Evolutionary conservation across 2,113 vertebrate genomes (phyloP), one percentile per base, ranked within the genome.

Genomic region (Mesocricetus auratus): DNA sequence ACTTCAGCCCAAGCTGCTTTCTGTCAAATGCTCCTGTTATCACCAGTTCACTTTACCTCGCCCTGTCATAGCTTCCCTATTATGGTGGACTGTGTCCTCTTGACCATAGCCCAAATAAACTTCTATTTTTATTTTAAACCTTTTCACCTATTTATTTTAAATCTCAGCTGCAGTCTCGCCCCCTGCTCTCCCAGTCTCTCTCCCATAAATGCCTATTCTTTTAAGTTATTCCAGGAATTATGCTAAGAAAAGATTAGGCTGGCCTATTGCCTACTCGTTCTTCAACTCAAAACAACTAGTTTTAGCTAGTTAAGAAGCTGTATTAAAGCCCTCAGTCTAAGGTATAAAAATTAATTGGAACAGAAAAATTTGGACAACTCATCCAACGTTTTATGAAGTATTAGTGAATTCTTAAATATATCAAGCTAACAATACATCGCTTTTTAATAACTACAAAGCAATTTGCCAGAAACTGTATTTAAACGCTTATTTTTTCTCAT

Each of bases 391-490:
- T 29, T 69, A 56, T 68, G 64, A 95, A 86, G 47, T 93, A 13
- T 69, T 82, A 19, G 16, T 39, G 60, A 86, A 91, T 33, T 29
- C 0, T 74, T 64, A 69, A 2, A 66, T 69, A 24, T 50, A 86
- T 68, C 24, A 39, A n/a, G 5, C 16, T 71, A 86, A 69, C 85
- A 89, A 85, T 74, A 75, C 47, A 56, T 90, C n/a, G 33, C 90
- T 77, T 66, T 56, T 90, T 8, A 53, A 83, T 71, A 82, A 82
- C 74, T 89, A 69, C 36, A 94, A 33, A 71, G 42, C 15, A 92
- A 75, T 94, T 95, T 92, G 16, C 50, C 50, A 82, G 58, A 42
- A 77, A 36, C n/a, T 83, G 39, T 90, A 26, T 42, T 39, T 87
- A 91, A 78, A 53, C 1, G 6, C 17, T 60, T 69, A 77, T 26